Evolutionary conservation across 2,888 invertebrate species (phyloP).

Genomic region (Panzeria rudis): DNA sequence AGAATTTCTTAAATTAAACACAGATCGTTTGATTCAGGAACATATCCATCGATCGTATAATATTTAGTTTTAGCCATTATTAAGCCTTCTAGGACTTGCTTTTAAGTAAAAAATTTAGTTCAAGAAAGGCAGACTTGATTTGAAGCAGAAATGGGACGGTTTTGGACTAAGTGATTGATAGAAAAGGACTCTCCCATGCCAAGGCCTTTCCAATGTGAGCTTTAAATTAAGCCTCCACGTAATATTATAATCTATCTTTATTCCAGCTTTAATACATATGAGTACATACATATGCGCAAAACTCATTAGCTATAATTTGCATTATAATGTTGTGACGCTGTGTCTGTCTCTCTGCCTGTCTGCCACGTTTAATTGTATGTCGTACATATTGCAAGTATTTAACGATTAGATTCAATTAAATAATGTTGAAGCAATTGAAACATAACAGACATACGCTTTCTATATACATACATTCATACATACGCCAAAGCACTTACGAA

Average conservation of each 20-base stretch:
- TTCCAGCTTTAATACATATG: background rate
- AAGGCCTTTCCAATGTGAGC: background rate
- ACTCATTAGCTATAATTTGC: slow-evolving; percentile 67
- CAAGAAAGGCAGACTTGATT: too few relatives aligned
- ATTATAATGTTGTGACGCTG: slow-evolving; percentile 55
- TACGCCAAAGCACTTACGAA: background rate
- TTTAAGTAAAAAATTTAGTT: too few relatives aligned
- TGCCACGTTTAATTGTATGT: slow-evolving; percentile 12
- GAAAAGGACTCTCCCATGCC: too few relatives aligned
- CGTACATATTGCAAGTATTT: slow-evolving; percentile 48
- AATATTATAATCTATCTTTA: background rate
- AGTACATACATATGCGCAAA: slow-evolving; percentile 29
- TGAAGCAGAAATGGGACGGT: too few relatives aligned
- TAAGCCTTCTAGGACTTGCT: too few relatives aligned
- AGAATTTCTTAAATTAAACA: too few relatives aligned
- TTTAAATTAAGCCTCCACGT: background rate
- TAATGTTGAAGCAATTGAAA: slow-evolving; percentile 79
- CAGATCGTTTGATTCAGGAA: too few relatives aligned
- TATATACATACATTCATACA: background rate
- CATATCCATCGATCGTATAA: too few relatives aligned
- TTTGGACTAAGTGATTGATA: too few relatives aligned
- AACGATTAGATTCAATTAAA: slow-evolving; percentile 82
- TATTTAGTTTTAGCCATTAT: too few relatives aligned
- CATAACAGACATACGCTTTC: slow-evolving; percentile 13
- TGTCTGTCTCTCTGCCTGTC: slow-evolving; percentile 22